phyloP scores from a whole-genome alignment of 2,888 invertebrate species.

The Helobdella robusta region DNA sequence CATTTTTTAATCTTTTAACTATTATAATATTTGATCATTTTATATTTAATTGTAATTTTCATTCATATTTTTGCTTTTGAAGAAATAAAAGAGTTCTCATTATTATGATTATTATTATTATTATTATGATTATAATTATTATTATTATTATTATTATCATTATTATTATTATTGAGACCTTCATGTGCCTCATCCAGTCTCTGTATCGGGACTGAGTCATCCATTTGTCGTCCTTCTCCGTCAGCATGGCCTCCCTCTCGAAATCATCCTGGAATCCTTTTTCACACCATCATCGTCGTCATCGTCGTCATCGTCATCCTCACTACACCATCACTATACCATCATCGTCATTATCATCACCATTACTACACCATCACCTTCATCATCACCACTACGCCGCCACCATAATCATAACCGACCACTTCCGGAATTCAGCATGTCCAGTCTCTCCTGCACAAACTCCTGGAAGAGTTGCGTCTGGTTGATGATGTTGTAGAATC shows the following conservation, averaged over 20 bases:
- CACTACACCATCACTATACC: neutral
- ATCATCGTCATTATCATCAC: neutral
- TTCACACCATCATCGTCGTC: too few species aligned
- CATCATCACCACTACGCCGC: neutral
- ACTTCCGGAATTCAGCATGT: conserved; percentile 76
- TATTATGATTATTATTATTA: too few species aligned
- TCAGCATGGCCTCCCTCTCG: conserved; percentile 71
- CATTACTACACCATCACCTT: too few species aligned
- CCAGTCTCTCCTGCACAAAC: conserved; percentile 88
- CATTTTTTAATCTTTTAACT: too few species aligned
- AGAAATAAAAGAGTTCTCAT: too few species aligned
- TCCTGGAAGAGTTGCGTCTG: conserved; percentile 70
- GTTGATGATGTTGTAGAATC: conserved; percentile 78
- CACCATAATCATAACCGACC: too few species aligned
- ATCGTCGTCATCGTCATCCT: neutral
- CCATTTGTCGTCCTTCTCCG: conserved; percentile 57
- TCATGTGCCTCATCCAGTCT: conserved; percentile 59
- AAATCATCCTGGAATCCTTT: conserved; percentile 87
- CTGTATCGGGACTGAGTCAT: conserved; percentile 60
- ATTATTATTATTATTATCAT: neutral
- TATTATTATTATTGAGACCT: conserved; percentile 24
- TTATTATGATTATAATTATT: too few species aligned
- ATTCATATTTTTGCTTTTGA: too few species aligned
- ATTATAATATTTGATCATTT: too few species aligned
- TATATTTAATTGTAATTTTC: too few species aligned